Percentiles rank a stretch among this genome's conserved stretches.
These are phyloP conservation scores for Scaptomyza hsui DNA, from an alignment of 1,140 invertebrate genomes.

Conservation along the genomic window DNA sequence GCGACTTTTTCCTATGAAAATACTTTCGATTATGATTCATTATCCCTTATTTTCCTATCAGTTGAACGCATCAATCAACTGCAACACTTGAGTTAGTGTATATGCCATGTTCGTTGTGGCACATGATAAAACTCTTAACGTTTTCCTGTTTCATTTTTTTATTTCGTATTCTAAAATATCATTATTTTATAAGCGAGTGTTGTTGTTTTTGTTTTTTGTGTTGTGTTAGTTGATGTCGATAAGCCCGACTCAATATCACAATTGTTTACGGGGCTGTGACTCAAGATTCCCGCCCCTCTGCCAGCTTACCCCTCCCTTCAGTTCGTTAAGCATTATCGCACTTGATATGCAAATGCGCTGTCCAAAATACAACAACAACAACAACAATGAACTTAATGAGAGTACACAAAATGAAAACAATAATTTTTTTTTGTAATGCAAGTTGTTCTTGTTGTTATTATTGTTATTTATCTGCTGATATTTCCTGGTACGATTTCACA, in stretches of 20 bases:
- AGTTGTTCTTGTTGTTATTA: constrained; percentile 45
- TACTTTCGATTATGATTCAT: too few species aligned
- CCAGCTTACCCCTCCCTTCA: neutral
- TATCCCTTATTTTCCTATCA: neutral
- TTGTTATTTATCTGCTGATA: constrained; percentile 75
- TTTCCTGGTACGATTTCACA: constrained; percentile 77
- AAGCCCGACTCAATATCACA: constrained; percentile 35
- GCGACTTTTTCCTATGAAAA: too few species aligned
- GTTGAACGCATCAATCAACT: neutral
- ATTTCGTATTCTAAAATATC: constrained; percentile 28
- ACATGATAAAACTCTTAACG: constrained; percentile 1
- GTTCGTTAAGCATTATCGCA: constrained; percentile 15
- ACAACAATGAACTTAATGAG: constrained; percentile 30
- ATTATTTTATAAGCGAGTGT: constrained; percentile 22
- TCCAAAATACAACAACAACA: constrained; percentile 62
- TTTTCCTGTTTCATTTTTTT: constrained; percentile 8
- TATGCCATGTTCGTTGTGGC: constrained; percentile 3
- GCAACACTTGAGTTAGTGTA: neutral
- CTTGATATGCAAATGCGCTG: constrained; percentile 73
- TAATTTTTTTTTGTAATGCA: constrained; percentile 67
- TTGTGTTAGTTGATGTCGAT: constrained; percentile 31
- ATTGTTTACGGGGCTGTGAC: constrained; percentile 38
- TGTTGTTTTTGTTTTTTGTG: neutral
- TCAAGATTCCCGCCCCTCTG: constrained; percentile 13
- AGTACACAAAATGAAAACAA: constrained; percentile 61